Evolutionary conservation across 2,797 vertebrate species (phyloP).

Genomic region (Bucorvus abyssinicus): DNA sequence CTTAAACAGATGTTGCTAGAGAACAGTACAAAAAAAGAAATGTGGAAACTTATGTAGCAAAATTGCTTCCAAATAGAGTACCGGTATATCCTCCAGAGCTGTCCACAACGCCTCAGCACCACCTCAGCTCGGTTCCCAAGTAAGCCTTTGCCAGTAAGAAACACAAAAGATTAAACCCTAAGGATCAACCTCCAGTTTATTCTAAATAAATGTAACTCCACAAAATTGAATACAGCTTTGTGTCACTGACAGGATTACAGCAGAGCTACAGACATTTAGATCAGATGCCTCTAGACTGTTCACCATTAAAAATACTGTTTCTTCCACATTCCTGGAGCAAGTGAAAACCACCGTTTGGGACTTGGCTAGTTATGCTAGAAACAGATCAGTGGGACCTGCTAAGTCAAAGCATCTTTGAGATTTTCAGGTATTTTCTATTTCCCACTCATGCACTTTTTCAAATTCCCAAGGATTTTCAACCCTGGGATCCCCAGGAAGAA

Average conservation of each 20-base stretch:
- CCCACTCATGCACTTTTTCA: not conserved
- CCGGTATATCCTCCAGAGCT: not conserved
- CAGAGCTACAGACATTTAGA: not conserved
- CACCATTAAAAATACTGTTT: not conserved
- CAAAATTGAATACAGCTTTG: not conserved
- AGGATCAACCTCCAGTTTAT: not conserved
- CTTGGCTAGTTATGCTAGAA: not conserved
- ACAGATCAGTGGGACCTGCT: not conserved
- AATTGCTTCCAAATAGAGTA: not conserved
- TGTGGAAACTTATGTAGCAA: not conserved
- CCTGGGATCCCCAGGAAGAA: slow-evolving; percentile 10
- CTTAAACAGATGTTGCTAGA: not conserved
- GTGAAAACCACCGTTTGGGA: not conserved
- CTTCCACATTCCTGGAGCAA: not conserved
- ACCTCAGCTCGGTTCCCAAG: not conserved
- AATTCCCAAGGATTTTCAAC: slow-evolving; percentile 17
- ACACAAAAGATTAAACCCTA: not conserved
- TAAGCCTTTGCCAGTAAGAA: not conserved
- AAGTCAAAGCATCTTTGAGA: not conserved
- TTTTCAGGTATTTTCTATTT: not conserved
- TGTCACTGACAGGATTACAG: not conserved
- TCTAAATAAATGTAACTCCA: not conserved
- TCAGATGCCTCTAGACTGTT: not conserved
- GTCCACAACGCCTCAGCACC: not conserved
- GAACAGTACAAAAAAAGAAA: not conserved